Base-by-base conservation (phyloP, 2,888 invertebrate genomes). In the Petrophora chlorosata region DNA sequence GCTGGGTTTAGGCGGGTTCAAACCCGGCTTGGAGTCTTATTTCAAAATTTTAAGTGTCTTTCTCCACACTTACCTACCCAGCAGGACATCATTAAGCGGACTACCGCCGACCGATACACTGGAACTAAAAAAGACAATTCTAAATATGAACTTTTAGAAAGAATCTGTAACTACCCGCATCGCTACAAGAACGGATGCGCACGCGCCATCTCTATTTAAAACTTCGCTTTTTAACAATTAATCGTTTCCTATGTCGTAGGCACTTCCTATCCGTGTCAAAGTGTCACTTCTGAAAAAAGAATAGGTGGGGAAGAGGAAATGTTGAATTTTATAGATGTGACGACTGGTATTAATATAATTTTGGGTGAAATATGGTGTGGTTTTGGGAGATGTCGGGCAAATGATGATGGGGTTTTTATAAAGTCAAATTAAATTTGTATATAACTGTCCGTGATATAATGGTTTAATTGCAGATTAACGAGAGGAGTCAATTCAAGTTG, bases 81-180 rank as follows among this genome's bases (percentile, higher is more conserved):
- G 60, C 69, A 80, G 81, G 81, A 81, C 82, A 82, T 82, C 81
- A 79, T 81, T 81, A 82, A 79, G 67, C 70, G 68, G 69, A 73
- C 76, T 43, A 38, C 42, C 14, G 71, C 62, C 65, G 47, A 42
- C 43, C 49, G 22, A 42, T 48, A 39, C 65, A 66, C 65, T 62
- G 67, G 61, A 66, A 68, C 63, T 61, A 63, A 61, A 63, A 68
- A 73, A 70, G 63, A 60, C 61, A 65, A 53, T 57, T 73, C 75
- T 75, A 75, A 68, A 73, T 68, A 56, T 70, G 63, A 63, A 61
- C 55, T 61, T 64, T 59, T 10, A 33, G 61, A 67, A 74, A 75
- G 77, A 77, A 43, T 72, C 67, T 61, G 53, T 56, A 60, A 56
- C 63, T 43, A 42, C 49, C 48, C 48, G 10, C 48, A 30, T 10